Evolutionary conservation across 2,888 invertebrate species (phyloP).

Genomic region (Encarsia formosa): DNA sequence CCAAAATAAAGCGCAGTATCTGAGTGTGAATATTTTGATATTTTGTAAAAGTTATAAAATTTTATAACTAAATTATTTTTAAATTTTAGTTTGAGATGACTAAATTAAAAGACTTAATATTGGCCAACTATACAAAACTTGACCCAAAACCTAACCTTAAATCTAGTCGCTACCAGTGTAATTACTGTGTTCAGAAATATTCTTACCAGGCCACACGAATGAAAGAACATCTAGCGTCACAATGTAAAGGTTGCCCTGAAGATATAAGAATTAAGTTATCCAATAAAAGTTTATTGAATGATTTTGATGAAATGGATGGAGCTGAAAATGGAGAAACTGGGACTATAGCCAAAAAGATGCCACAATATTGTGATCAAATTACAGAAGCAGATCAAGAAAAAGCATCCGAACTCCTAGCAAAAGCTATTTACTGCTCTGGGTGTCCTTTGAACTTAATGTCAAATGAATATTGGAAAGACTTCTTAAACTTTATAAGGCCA

Average conservation of each 20-base stretch:
- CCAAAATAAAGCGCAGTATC: too few species aligned
- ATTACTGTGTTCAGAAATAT: not conserved
- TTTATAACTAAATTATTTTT: too few species aligned
- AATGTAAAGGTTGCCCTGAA: not conserved
- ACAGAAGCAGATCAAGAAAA: constrained; percentile 11
- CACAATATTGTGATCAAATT: constrained; percentile 9
- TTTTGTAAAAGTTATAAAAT: too few species aligned
- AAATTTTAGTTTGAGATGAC: too few species aligned
- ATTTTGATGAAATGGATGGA: not conserved
- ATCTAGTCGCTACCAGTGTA: not conserved
- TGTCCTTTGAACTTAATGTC: constrained; percentile 10
- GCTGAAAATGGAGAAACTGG: not conserved
- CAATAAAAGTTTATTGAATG: not conserved
- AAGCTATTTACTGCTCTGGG: constrained; percentile 17
- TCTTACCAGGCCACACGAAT: not conserved
- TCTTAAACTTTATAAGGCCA: constrained; percentile 14
- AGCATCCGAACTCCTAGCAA: constrained; percentile 8
- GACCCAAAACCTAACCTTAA: not conserved
- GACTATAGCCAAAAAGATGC: not conserved
- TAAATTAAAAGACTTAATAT: not conserved
- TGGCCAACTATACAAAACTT: not conserved
- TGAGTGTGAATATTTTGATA: too few species aligned
- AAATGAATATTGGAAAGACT: constrained; percentile 15
- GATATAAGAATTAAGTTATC: not conserved
- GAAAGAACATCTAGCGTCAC: not conserved